Conservation (phyloP, 2,888 invertebrate species). For the Lasius fuliginosus region DNA sequence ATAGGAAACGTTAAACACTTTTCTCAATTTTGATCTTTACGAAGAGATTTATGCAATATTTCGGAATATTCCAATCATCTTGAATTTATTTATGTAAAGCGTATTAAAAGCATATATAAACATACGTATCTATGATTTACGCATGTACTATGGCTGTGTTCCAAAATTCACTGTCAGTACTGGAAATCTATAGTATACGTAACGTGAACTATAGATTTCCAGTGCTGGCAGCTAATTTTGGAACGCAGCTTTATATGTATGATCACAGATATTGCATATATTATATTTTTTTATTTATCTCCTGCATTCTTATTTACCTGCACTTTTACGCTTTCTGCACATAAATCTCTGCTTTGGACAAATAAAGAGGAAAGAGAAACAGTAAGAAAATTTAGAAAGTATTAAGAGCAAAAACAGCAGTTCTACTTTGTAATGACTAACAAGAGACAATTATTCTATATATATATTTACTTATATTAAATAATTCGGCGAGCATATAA, state of each 20-base stretch:
- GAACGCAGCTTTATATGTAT: not conserved
- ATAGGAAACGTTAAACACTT: not conserved
- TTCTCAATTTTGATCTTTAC: not conserved
- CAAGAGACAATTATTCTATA: not conserved
- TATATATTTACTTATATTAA: not conserved
- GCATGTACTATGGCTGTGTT: not conserved
- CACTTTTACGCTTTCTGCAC: constrained; percentile 1
- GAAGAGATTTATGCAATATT: not conserved
- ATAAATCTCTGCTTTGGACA: constrained; percentile 1
- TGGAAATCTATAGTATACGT: too few species aligned
- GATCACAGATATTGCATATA: not conserved
- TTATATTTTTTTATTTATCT: constrained; percentile 3
- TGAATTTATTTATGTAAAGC: not conserved
- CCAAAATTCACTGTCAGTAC: too few species aligned
- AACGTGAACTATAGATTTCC: too few species aligned
- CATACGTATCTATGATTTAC: not conserved
- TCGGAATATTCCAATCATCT: not conserved
- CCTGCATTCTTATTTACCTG: not conserved
- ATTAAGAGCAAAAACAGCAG: not conserved
- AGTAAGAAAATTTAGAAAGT: not conserved
- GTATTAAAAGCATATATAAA: not conserved
- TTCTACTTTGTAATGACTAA: not conserved
- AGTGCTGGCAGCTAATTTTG: too few species aligned
- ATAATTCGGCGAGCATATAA: not conserved
- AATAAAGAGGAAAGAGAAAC: not conserved